Conservation (phyloP, 2,797 vertebrate species). For the Alectoris magna region DNA sequence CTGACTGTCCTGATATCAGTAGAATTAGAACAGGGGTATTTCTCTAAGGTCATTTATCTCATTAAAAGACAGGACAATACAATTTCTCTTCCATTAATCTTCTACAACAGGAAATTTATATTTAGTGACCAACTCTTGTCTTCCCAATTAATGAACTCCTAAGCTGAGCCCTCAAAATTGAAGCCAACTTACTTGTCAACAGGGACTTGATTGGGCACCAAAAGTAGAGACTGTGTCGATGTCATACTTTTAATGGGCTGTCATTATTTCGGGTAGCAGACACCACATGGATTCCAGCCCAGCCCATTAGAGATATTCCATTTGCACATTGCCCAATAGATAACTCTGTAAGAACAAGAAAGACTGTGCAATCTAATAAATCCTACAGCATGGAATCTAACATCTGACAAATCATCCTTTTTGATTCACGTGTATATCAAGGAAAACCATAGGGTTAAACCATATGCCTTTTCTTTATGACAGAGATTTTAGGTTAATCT, state of each 20-base stretch:
- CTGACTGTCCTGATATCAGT: neutral
- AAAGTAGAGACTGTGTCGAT: neutral
- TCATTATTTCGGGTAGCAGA: neutral
- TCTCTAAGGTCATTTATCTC: neutral
- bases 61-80: neutral
- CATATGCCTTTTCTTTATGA: neutral
- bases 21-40: neutral
- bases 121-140: neutral
- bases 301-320: neutral
- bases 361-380: neutral
- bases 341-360: neutral
- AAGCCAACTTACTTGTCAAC: neutral
- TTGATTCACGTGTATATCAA: neutral
- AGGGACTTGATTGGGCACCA: neutral
- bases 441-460: neutral
- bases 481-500: neutral
- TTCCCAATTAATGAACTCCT: neutral
- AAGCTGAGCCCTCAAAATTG: neutral
- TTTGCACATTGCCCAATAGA: neutral
- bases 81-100: neutral
- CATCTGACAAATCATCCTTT: neutral
- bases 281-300: neutral
- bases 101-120: neutral
- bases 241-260: neutral
- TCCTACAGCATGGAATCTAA: neutral